These are phyloP conservation scores for Rynchops niger DNA, from an alignment of 2,113 vertebrate genomes.

Conservation along the genomic window DNA sequence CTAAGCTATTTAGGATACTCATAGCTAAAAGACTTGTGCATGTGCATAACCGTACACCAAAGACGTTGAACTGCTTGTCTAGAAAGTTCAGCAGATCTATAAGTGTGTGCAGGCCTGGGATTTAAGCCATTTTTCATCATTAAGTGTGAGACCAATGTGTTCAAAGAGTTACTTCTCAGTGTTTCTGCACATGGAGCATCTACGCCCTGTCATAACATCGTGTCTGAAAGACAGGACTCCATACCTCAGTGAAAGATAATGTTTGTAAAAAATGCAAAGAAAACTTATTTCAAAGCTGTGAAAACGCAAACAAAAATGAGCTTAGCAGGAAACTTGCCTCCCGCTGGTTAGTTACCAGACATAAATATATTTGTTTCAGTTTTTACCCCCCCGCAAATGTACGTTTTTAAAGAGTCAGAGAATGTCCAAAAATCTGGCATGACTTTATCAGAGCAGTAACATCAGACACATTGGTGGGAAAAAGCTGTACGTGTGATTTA, in stretches of 20 bases:
- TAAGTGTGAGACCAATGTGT: not conserved
- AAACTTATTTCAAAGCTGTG: slow-evolving; percentile 24
- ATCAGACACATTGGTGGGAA: not conserved
- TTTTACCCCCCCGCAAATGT: not conserved
- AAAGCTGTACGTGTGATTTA: not conserved
- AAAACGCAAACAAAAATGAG: slow-evolving; percentile 14
- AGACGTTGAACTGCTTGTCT: not conserved
- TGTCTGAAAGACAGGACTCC: not conserved
- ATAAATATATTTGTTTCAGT: not conserved
- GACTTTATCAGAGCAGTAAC: not conserved
- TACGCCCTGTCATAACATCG: not conserved
- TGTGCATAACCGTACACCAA: fast-evolving
- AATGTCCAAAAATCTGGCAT: not conserved
- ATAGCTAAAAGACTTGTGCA: not conserved
- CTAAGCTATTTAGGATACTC: not conserved
- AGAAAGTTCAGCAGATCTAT: not conserved
- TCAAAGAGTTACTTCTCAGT: not conserved
- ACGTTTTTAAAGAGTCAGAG: not conserved
- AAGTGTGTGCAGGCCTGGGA: not conserved
- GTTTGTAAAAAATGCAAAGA: not conserved
- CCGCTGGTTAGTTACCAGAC: not conserved
- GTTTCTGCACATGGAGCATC: not conserved
- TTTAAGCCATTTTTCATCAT: not conserved
- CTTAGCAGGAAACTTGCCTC: slow-evolving; percentile 27
- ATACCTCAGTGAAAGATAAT: not conserved